These are phyloP conservation scores for Medauroidea extradentata DNA, from an alignment of 1,140 invertebrate genomes.

Conservation along the genomic window DNA sequence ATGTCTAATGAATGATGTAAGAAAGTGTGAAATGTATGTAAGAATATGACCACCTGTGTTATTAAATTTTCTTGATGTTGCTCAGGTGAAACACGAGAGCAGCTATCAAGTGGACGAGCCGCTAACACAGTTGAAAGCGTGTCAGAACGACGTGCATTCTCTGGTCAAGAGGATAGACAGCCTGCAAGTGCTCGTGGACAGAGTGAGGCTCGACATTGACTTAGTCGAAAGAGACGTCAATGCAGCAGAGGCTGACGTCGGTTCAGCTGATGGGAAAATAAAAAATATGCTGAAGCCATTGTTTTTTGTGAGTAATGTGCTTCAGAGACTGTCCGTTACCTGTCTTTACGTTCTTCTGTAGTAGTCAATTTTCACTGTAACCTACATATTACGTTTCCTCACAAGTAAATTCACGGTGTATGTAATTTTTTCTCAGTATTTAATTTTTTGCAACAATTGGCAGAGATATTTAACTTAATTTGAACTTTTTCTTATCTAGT, in stretches of 20 bases:
- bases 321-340: too few relatives aligned
- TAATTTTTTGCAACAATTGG: too few relatives aligned
- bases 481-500: too few relatives aligned
- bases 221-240: slow-evolving; percentile 34
- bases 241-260: slow-evolving; percentile 33
- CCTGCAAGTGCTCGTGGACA: slow-evolving; percentile 31
- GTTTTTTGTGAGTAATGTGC: slow-evolving; percentile 6
- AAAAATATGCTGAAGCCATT: slow-evolving; percentile 10
- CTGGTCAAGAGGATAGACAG: slow-evolving; percentile 36
- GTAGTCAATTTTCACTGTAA: too few relatives aligned
- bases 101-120: slow-evolving; percentile 28
- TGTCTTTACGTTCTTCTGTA: too few relatives aligned
- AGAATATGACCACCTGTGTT: neutral
- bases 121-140: slow-evolving; percentile 28
- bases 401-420: too few relatives aligned
- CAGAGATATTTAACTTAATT: too few relatives aligned
- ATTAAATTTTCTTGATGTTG: neutral
- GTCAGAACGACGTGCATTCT: slow-evolving; percentile 27
- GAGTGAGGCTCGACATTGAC: slow-evolving; percentile 34
- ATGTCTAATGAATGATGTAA: too few relatives aligned
- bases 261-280: slow-evolving; percentile 23
- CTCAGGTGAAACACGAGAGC: slow-evolving; percentile 4
- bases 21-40: too few relatives aligned
- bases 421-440: too few relatives aligned
- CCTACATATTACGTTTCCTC: too few relatives aligned